phyloP scores from a whole-genome alignment of 2,888 invertebrate genomes.

The Caenorhabditis sp. region DNA sequence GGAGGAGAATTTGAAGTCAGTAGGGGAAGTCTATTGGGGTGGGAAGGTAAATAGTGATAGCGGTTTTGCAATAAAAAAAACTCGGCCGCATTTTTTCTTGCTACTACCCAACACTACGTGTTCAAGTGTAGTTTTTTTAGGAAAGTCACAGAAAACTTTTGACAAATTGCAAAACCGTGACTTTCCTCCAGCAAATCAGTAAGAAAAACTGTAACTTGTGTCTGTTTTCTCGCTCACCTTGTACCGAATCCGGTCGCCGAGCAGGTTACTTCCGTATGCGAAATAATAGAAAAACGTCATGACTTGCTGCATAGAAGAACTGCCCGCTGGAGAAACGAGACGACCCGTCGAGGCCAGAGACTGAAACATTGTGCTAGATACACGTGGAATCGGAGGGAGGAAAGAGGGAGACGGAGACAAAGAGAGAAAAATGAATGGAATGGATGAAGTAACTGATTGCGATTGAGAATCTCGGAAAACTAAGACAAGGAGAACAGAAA shows the following conservation, averaged over 20 bases:
- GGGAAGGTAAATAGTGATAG: no score
- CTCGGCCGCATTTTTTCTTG: no score
- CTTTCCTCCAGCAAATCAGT: no score
- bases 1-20: neutral
- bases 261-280: constrained; percentile 78
- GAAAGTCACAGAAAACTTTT: no score
- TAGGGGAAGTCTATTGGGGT: no score
- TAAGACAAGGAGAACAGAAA: constrained; percentile 1
- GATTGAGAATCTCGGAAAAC: neutral
- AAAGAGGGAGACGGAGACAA: constrained; percentile 12
- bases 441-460: neutral
- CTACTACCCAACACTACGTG: no score
- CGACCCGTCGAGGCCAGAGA: constrained; percentile 8
- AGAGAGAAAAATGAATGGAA: constrained; percentile 3
- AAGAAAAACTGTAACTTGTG: neutral
- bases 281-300: constrained; percentile 79
- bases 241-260: constrained; percentile 77
- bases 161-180: no score
- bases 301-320: constrained; percentile 45
- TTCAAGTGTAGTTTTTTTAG: no score
- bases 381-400: constrained; percentile 21
- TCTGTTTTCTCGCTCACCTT: constrained; percentile 56
- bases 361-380: no score
- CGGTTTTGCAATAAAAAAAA: no score
- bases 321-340: neutral